Base-by-base conservation (phyloP, 2,888 invertebrate genomes). In the Tachina grossa region DNA sequence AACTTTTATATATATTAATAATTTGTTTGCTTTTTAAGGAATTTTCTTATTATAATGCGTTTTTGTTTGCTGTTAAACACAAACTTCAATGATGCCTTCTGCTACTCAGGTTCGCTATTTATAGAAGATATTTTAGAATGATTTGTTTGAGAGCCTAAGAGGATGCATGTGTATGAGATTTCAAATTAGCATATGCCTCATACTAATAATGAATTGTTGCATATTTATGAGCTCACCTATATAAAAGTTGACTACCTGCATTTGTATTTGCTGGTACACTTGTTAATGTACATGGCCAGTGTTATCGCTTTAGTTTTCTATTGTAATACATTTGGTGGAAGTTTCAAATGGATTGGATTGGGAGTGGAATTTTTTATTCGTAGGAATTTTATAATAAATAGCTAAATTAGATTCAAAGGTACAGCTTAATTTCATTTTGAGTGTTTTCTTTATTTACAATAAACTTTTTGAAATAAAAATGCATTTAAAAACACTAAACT, bases 161-260 rank as follows among this genome's bases (percentile, higher is more conserved):
- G 65, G 9, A 19, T 66, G 47, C 16, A 65, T 11, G 51, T 39
- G 41, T 31, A 55, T 53, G 63, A 14, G 5, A 5, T 65, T 72
- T 19, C 11, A 14, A 80, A 75, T 71, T 76, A 71, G 59, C 78
- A 84, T 68, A 68, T 81, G 84, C 45, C 76, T 57, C 66, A 74
- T 74, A 77, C 16, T 77, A 66, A 74, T 31, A 77, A 81, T 63
- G 66, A 81, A 11, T 75, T 69, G 45, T 81, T 75, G 68, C 75
- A 81, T 69, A 76, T 82, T 82, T 55, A 82, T 82, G 66, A 75
- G 74, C 31, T 43, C 49, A 74, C 43, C 19, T 39, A 47, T 45
- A 55, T 47, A 22, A 43, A 47, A 31, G 31, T 59, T 31, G 14
- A 45, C 49, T 39, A 13, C 22, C 14, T 57, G 43, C 71, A 71